Evolutionary conservation across 2,888 invertebrate species (phyloP).

Genomic region (Watsonalla cultraria): DNA sequence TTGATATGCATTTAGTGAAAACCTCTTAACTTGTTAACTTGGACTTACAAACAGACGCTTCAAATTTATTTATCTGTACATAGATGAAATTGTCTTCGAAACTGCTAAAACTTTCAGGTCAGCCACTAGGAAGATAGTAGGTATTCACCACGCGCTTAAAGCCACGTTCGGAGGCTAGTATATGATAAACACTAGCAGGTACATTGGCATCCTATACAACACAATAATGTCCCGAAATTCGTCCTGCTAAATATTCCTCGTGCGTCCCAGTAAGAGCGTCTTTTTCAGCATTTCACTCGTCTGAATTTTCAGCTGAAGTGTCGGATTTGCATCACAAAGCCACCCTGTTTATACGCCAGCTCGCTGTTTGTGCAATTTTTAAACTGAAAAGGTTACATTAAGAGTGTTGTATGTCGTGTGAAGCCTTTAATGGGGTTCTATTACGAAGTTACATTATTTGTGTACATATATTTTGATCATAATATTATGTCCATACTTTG

Average conservation of each 20-base stretch:
- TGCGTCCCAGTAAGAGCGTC: slow-evolving; percentile 27
- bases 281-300: slow-evolving; percentile 34
- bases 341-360: slow-evolving; percentile 10
- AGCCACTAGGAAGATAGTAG: too few relatives aligned
- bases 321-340: slow-evolving; percentile 36
- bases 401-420: slow-evolving; percentile 7
- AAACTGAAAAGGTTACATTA: slow-evolving; percentile 26
- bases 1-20: too few relatives aligned
- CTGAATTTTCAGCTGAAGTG: slow-evolving; percentile 35
- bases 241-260: slow-evolving; percentile 26
- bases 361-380: slow-evolving; percentile 26
- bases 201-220: slow-evolving; percentile 12
- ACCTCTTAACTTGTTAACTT: too few relatives aligned
- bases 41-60: too few relatives aligned
- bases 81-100: too few relatives aligned
- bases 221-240: slow-evolving; percentile 7
- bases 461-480: too few relatives aligned
- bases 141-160: too few relatives aligned
- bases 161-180: not conserved
- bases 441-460: not conserved
- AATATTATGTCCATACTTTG: too few relatives aligned
- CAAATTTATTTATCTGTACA: too few relatives aligned
- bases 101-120: too few relatives aligned
- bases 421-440: not conserved
- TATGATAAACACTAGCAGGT: slow-evolving; percentile 16